A percentile compares a stretch with the other conserved stretches of the same genome.
Evolutionary conservation across 1,140 invertebrate genomes (phyloP).

Genomic region (Drosophila elegans): DNA sequence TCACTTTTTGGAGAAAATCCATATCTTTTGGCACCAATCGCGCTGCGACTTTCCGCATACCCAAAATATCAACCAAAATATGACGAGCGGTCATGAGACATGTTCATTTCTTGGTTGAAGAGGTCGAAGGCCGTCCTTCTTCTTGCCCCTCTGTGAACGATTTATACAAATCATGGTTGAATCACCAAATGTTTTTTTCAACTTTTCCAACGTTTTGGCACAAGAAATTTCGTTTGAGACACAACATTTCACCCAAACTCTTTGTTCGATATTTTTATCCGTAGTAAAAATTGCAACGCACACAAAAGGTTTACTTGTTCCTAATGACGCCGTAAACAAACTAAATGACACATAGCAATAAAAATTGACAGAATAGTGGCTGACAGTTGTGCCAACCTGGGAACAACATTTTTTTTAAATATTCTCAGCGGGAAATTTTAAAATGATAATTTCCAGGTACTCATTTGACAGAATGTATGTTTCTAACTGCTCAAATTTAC

Average conservation of each 20-base stretch:
- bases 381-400: constrained; percentile 3
- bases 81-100: too few species aligned
- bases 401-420: background rate
- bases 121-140: too few species aligned
- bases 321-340: constrained; percentile 4
- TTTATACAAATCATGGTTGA: too few species aligned
- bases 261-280: background rate
- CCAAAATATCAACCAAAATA: background rate
- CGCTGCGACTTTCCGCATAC: constrained; percentile 2
- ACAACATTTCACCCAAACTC: background rate
- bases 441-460: constrained; percentile 8
- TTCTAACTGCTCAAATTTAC: too few species aligned
- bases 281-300: background rate
- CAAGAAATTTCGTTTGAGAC: constrained; percentile 6
- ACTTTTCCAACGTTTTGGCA: background rate
- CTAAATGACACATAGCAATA: background rate
- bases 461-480: background rate
- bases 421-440: background rate
- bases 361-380: background rate
- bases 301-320: background rate
- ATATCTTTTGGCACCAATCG: background rate
- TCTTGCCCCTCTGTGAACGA: too few species aligned
- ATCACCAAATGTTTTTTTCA: too few species aligned
- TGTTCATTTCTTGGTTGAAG: too few species aligned
- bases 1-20: background rate